Percentiles rank a stretch among this genome's conserved stretches.
These are phyloP conservation scores for Agrilus biguttatus DNA, from an alignment of 2,888 invertebrate genomes.

Conservation along the genomic window DNA sequence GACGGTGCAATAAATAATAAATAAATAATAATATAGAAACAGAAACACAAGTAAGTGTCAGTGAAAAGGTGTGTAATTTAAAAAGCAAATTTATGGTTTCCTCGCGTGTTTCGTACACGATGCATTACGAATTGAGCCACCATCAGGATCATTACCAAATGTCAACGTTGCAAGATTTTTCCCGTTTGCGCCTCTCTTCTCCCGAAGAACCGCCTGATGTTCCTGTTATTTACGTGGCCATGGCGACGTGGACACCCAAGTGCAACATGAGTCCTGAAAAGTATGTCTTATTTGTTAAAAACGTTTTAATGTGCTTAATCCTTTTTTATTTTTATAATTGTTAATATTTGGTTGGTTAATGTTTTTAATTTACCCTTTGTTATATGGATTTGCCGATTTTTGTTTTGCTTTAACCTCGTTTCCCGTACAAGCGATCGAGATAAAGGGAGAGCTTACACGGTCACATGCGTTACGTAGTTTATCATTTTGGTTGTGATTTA, in stretches of 20 bases:
- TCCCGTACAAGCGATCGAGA: too few relatives aligned
- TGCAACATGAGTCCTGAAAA: conserved; percentile 31
- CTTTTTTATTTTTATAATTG: background rate
- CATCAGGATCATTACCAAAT: conserved; percentile 21
- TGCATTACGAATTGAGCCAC: conserved; percentile 47
- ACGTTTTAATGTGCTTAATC: background rate
- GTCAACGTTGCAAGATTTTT: conserved; percentile 46
- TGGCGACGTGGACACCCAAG: conserved; percentile 65
- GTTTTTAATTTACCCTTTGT: background rate
- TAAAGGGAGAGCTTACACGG: too few relatives aligned
- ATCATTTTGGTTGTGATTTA: too few relatives aligned
- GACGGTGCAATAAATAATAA: too few relatives aligned
- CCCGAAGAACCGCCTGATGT: conserved; percentile 42
- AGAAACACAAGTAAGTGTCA: too few relatives aligned
- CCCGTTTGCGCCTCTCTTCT: conserved; percentile 39
- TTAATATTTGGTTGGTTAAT: background rate
- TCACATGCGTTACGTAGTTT: too few relatives aligned
- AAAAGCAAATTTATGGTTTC: conserved; percentile 39
- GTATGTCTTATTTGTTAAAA: conserved; percentile 5
- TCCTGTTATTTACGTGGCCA: conserved; percentile 57
- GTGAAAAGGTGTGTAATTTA: too few relatives aligned
- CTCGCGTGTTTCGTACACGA: conserved; percentile 47
- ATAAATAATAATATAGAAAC: too few relatives aligned
- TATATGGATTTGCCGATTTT: background rate
- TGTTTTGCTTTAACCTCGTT: too few relatives aligned